These are phyloP conservation scores for Lasaia peninsularis DNA, from an alignment of 1,140 invertebrate genomes.

Conservation along the genomic window DNA sequence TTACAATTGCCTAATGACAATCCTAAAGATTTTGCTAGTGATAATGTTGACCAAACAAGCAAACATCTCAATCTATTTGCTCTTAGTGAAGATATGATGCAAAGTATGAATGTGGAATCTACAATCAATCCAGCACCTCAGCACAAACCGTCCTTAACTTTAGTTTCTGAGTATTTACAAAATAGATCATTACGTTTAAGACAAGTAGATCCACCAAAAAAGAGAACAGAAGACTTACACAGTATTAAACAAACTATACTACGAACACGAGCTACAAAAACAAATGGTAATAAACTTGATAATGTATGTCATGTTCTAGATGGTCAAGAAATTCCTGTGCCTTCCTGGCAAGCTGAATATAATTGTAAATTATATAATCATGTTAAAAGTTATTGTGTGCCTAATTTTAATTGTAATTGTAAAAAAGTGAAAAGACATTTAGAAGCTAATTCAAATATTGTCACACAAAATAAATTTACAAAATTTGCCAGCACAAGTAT, in stretches of 20 bases:
- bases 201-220: slow-evolving; percentile 36
- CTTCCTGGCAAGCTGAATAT: slow-evolving; percentile 49
- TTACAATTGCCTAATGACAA: slow-evolving; percentile 45
- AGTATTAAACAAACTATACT: slow-evolving; percentile 60
- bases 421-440: not conserved
- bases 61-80: slow-evolving; percentile 59
- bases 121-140: slow-evolving; percentile 24
- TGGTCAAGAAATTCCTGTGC: slow-evolving; percentile 55
- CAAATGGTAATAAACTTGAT: slow-evolving; percentile 50
- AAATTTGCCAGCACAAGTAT: not conserved
- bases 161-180: slow-evolving; percentile 63
- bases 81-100: slow-evolving; percentile 64
- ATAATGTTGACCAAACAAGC: slow-evolving; percentile 38
- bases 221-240: slow-evolving; percentile 42
- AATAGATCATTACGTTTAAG: slow-evolving; percentile 51
- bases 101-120: slow-evolving; percentile 47
- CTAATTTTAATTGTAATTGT: not conserved
- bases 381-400: not conserved
- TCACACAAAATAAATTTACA: not conserved
- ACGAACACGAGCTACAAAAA: slow-evolving; percentile 42
- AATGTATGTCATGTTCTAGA: slow-evolving; percentile 56
- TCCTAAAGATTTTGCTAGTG: slow-evolving; percentile 30
- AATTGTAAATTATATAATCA: slow-evolving; percentile 31
- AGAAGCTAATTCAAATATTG: not conserved
- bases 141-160: slow-evolving; percentile 43